Conservation (phyloP, 2,113 vertebrate species). For the Coturnix japonica region DNA sequence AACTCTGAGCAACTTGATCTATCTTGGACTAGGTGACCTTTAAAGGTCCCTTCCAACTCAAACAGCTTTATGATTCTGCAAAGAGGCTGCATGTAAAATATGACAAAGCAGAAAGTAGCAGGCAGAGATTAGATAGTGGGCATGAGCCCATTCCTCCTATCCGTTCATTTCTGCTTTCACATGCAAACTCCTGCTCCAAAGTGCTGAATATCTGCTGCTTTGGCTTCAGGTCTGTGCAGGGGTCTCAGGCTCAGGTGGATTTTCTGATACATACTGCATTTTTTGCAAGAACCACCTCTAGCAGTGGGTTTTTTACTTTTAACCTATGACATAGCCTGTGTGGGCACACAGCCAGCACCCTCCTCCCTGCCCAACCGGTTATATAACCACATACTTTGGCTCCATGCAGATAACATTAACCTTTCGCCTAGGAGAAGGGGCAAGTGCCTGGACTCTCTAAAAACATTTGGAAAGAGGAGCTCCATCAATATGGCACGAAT, state of each 20-base stretch:
- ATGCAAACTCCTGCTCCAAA: background rate
- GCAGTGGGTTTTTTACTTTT: background rate
- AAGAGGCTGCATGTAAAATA: background rate
- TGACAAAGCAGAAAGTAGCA: background rate
- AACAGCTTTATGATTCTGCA: background rate
- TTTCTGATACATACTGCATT: background rate
- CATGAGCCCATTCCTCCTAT: background rate
- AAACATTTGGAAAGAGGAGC: background rate
- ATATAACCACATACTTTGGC: background rate
- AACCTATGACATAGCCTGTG: background rate
- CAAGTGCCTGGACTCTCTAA: accelerated
- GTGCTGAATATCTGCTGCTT: background rate
- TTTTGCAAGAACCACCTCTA: background rate
- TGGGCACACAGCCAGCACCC: background rate
- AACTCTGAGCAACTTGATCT: background rate
- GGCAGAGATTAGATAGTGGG: background rate
- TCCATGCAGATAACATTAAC: background rate
- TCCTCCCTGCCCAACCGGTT: background rate
- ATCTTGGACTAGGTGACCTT: background rate
- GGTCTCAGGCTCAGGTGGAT: background rate
- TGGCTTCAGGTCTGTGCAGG: background rate
- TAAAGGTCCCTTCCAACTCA: too few relatives aligned
- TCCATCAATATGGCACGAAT: background rate
- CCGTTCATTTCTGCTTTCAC: background rate
- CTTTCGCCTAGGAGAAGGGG: background rate